Base-by-base conservation (phyloP, 2,888 invertebrate species). In the Agriopis aurantiaria region DNA sequence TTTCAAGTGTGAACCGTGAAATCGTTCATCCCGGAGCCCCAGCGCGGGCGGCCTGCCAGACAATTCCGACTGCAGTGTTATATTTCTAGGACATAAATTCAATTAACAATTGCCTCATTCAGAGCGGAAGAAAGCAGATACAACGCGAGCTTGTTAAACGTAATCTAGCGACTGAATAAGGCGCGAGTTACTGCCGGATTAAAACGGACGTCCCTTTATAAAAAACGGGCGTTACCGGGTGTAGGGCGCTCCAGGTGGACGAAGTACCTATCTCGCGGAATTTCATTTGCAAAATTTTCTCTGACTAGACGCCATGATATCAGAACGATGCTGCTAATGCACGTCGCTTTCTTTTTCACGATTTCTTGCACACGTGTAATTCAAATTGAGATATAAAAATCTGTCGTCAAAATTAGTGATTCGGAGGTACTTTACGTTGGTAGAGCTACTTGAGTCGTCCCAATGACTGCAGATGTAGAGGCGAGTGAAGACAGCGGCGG, bases 111-210 rank as follows among this genome's bases (percentile, higher is more conserved):
- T 71, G 78, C 43, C 77, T 79, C 76, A 79, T 76, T 77, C 78
- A 75, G 75, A 77, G 78, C 76, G 73, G 77, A 78, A 79, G 76
- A 78, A 80, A 85, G 74, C 76, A 77, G 77, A 82, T 82, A 82
- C 77, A 83, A 80, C 75, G 67, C 72, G 69, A 74, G 65, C 78
- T 83, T 81, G 85, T 87, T 84, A 81, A 79, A 79, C 77, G 79
- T 88, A 88, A 89, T 89, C 87, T 88, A 87, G 88, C 82, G 84
- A 83, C 85, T 87, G 86, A 89, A 91, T 87, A 91, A 89, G 88
- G 86, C 81, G 80, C 85, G 88, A 90, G 82, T 89, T 88, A 89
- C 83, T 81, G 75, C 83, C 75, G 90, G 89, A 90, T 90, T 91
- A 90, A 86, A 88, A 84, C 74, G 81, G 84, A 82, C 82, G 83